Conservation (phyloP, 1,140 invertebrate genomes). For the Drosophila punjabiensis region DNA sequence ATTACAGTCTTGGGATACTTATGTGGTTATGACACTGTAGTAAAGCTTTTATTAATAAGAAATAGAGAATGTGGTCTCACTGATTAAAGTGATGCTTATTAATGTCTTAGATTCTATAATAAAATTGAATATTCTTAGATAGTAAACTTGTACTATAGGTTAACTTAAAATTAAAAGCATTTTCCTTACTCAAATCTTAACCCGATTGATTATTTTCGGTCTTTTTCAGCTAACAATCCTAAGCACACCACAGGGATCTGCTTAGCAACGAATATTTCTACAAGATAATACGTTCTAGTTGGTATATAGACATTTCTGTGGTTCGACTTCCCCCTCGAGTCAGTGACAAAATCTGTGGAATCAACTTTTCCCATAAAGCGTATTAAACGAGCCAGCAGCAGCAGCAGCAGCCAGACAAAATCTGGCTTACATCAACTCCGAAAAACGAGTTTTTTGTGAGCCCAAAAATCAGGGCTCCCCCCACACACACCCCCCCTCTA, state of each 20-base stretch:
- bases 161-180: not conserved
- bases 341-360: slow-evolving; percentile 29
- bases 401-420: slow-evolving; percentile 38
- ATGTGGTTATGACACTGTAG: not conserved
- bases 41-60: not conserved
- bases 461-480: slow-evolving; percentile 63
- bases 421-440: slow-evolving; percentile 59
- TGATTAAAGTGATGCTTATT: not conserved
- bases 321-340: slow-evolving; percentile 16
- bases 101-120: not conserved
- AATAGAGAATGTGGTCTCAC: not conserved
- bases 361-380: slow-evolving; percentile 28
- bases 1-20: not conserved
- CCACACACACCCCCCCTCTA: not conserved
- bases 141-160: not conserved
- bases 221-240: not conserved
- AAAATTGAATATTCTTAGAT: too few species aligned
- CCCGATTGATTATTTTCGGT: too few species aligned
- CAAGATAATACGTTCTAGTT: not conserved
- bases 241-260: not conserved
- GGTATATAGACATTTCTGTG: slow-evolving; percentile 1
- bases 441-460: slow-evolving; percentile 65
- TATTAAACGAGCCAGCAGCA: slow-evolving; percentile 34
- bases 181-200: not conserved
- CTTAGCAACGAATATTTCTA: not conserved